Percentiles rank a stretch among this genome's conserved stretches.
These are phyloP conservation scores for Ctenochaetus hawaiiensis DNA, from an alignment of 2,797 vertebrate genomes.

Conservation along the genomic window DNA sequence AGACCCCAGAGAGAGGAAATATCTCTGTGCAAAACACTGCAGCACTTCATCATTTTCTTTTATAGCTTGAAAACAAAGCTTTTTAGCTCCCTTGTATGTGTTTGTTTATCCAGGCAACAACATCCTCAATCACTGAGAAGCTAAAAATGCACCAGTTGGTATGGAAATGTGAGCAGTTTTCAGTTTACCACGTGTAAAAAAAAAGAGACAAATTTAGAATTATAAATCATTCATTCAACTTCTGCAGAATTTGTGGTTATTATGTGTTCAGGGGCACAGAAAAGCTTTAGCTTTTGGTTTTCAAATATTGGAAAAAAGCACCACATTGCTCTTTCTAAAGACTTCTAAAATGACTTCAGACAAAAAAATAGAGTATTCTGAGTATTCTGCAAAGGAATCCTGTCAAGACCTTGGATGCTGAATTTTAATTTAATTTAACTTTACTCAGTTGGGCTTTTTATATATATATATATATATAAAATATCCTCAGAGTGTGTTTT, in stretches of 20 bases:
- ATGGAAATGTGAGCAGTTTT: too few species aligned
- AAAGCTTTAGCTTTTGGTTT: not conserved
- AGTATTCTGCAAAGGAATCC: not conserved
- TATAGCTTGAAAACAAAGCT: constrained; percentile 11
- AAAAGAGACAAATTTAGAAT: not conserved
- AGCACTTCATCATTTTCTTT: constrained; percentile 29
- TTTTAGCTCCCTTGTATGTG: not conserved
- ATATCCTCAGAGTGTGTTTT: not conserved
- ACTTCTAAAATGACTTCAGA: not conserved
- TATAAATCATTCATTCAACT: not conserved
- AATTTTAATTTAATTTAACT: not conserved
- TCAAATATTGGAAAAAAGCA: not conserved
- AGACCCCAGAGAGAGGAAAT: constrained; percentile 33
- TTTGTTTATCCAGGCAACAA: not conserved
- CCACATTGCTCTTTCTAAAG: too few species aligned
- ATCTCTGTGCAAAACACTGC: constrained; percentile 32
- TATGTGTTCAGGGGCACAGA: not conserved
- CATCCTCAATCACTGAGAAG: constrained; percentile 1
- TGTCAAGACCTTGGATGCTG: not conserved
- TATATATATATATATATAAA: too few species aligned
- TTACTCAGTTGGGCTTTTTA: not conserved
- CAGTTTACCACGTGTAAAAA: not conserved
- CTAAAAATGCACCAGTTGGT: constrained; percentile 5
- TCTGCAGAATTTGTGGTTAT: not conserved
- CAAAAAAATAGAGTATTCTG: not conserved